Base-by-base conservation (phyloP, 1,140 invertebrate genomes). In the Schlechtendalia chinensis region DNA sequence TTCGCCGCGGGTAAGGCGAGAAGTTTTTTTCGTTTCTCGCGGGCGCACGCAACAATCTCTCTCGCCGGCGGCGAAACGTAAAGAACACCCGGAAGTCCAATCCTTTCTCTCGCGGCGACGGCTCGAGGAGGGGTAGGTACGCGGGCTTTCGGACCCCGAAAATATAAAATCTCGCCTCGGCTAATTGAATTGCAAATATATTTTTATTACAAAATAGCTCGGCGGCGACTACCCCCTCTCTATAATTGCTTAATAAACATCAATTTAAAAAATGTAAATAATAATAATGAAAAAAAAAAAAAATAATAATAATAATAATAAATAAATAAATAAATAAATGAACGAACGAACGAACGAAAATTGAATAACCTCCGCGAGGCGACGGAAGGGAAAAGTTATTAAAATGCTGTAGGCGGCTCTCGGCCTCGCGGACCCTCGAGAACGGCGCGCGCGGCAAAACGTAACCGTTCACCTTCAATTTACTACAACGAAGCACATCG, bases 221-320 rank as follows among this genome's bases (percentile, higher is more conserved):
- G 58, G 75, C 56, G 58, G 50, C 75, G 50, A 79, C 75, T 39
- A 39, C 32, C 32, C 32, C 32, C 32, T 39, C 3, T 58, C 75
- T 63, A 39, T 79, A 79, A 79, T 79, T 79, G 75, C 75, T 79
- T 79, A 79, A 79, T 79, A 79, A 79, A 79, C 75, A 79, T 61
- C 75, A 79, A 61, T 79, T 61, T 61, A 77, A 77, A 61, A 77
- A 79, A 79, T 29, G 24, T 24, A 75, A 58, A 61, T 24, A 61
- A 77, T 77, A 61, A 22, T 45, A 61, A 63, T 29, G 54, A 72
- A 17, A 71, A 71, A n/a, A 69, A 67, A 45, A 69, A 65, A 67
- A 69, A 69, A 39, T 39, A 39, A n/a, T n/a, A 58, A 61, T 24
- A 61, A 77, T 77, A 61, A 22, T 45, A 61, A 63, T 29, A 72